Percentiles rank a stretch among this genome's conserved stretches.
These are phyloP conservation scores for Brachionus calyciflorus DNA, from an alignment of 1,140 invertebrate species.

Conservation along the genomic window DNA sequence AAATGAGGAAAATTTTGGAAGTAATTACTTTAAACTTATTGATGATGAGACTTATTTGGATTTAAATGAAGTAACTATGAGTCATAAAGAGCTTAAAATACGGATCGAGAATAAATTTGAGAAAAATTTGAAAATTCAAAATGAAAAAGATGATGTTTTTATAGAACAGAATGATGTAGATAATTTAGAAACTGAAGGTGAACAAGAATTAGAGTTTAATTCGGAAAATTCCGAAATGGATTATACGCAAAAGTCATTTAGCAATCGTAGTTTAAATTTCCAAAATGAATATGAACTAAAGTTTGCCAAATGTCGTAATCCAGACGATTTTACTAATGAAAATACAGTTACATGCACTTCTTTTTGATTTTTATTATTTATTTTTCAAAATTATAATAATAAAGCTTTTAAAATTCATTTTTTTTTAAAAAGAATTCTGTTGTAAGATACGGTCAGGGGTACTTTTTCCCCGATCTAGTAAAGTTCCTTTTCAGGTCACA, in stretches of 20 bases:
- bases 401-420: no score
- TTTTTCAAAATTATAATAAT: no score
- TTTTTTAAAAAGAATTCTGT: no score
- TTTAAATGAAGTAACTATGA: slow-evolving; percentile 15
- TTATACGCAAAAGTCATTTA: neutral
- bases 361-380: neutral
- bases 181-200: slow-evolving; percentile 1
- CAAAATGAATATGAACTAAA: slow-evolving; percentile 32
- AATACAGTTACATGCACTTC: slow-evolving; percentile 24
- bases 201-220: slow-evolving; percentile 26
- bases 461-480: no score
- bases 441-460: no score
- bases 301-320: slow-evolving; percentile 21
- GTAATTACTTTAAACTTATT: slow-evolving; percentile 23
- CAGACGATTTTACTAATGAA: neutral
- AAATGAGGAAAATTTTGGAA: slow-evolving; percentile 11
- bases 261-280: neutral
- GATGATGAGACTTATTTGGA: slow-evolving; percentile 32
- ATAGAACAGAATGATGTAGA: neutral
- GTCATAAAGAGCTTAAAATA: neutral
- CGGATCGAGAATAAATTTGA: neutral
- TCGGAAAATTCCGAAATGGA: slow-evolving; percentile 12
- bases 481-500: no score
- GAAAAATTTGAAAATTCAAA: neutral
- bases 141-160: neutral